Percentiles rank a stretch among this genome's conserved stretches.
phyloP scores from a whole-genome alignment of 2,888 invertebrate species.

The Lasius fuliginosus region DNA sequence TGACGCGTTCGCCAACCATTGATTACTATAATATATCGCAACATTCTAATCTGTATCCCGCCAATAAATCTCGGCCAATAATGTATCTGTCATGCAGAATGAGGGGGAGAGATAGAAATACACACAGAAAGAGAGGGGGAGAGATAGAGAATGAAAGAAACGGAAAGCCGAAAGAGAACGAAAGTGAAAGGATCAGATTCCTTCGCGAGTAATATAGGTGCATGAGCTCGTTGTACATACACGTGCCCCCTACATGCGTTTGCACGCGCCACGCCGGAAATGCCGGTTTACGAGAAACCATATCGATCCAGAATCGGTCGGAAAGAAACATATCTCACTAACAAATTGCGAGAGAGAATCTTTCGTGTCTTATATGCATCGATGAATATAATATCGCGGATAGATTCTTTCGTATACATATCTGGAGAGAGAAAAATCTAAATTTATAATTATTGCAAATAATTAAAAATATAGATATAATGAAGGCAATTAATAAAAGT shows the following conservation, averaged over 20 bases:
- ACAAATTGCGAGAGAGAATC: neutral
- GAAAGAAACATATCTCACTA: neutral
- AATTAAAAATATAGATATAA: neutral
- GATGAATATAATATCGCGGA: neutral
- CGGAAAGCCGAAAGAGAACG: slow-evolving; percentile 79
- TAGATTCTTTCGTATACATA: neutral
- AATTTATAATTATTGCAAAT: neutral
- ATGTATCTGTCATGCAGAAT: slow-evolving; percentile 49
- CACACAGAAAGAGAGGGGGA: slow-evolving; percentile 2
- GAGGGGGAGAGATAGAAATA: slow-evolving; percentile 1
- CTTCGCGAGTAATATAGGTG: slow-evolving; percentile 57
- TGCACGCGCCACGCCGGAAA: slow-evolving; percentile 47
- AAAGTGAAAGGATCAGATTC: slow-evolving; percentile 83
- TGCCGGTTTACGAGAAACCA: slow-evolving; percentile 14
- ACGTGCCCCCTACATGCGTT: slow-evolving; percentile 49
- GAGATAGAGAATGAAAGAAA: slow-evolving; percentile 50
- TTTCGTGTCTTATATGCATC: neutral
- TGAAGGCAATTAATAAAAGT: neutral
- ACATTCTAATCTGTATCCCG: slow-evolving; percentile 64
- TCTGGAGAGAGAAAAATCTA: neutral
- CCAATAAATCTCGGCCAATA: slow-evolving; percentile 69
- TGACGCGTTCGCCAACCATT: slow-evolving; percentile 55
- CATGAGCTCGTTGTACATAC: slow-evolving; percentile 51
- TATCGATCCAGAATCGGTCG: neutral
- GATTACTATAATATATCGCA: slow-evolving; percentile 55